Conservation (phyloP, 2,888 invertebrate species). For the Empis livida region DNA sequence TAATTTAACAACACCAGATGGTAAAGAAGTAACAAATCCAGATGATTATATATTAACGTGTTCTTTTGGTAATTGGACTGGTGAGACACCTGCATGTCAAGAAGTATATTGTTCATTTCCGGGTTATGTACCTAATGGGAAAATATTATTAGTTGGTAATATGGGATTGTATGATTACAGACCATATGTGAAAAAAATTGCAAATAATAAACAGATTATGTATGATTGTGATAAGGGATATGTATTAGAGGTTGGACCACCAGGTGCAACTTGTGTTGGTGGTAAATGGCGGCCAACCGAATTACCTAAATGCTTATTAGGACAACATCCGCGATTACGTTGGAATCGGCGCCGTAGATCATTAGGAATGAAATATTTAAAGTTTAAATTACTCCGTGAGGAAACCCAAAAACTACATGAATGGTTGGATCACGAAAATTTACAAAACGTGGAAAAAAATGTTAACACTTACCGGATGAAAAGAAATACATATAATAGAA, state of each 20-base stretch:
- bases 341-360: constrained; percentile 61
- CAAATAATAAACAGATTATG: constrained; percentile 89
- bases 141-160: constrained; percentile 83
- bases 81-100: constrained; percentile 73
- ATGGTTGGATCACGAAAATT: not conserved
- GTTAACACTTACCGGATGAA: not conserved
- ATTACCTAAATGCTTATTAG: constrained; percentile 69
- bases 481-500: not conserved
- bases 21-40: constrained; percentile 34
- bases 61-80: constrained; percentile 90
- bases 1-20: constrained; percentile 55
- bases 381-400: constrained; percentile 25
- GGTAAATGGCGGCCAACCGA: constrained; percentile 88
- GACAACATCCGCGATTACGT: constrained; percentile 74
- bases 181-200: constrained; percentile 79
- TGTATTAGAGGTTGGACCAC: constrained; percentile 72
- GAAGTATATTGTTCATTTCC: constrained; percentile 90
- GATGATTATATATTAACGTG: constrained; percentile 67
- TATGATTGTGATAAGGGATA: constrained; percentile 91
- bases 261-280: constrained; percentile 89
- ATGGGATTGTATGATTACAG: constrained; percentile 94
- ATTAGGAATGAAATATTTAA: constrained; percentile 25
- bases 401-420: constrained; percentile 17
- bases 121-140: constrained; percentile 77
- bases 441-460: not conserved